Percentiles rank a stretch among this genome's conserved stretches.
Evolutionary conservation across 2,888 invertebrate genomes (phyloP).

Genomic region (Morinoia aosen): DNA sequence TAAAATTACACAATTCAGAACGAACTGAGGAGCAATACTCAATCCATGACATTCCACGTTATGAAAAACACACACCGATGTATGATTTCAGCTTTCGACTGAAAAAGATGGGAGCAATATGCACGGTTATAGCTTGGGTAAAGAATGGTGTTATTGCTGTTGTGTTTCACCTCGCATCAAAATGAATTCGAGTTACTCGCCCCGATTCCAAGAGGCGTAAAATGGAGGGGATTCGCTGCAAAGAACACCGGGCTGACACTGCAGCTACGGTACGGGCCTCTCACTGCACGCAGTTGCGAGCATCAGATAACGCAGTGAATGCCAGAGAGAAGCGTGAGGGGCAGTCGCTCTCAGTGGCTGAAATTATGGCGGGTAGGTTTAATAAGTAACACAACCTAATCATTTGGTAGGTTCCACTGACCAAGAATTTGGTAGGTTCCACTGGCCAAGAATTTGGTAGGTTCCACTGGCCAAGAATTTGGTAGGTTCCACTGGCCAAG

Average conservation of each 20-base stretch:
- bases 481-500: too few species aligned
- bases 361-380: not conserved
- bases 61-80: not conserved
- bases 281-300: not conserved
- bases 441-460: too few species aligned
- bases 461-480: too few species aligned
- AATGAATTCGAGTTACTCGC: not conserved
- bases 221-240: not conserved
- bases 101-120: not conserved
- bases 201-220: not conserved
- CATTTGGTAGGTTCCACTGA: not conserved
- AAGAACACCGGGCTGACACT: not conserved
- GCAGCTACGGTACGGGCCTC: not conserved
- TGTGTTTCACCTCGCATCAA: not conserved
- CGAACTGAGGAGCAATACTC: too few species aligned
- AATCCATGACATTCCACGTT: too few species aligned
- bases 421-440: not conserved
- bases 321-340: not conserved
- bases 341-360: not conserved
- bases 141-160: conserved; percentile 1
- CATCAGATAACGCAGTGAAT: not conserved
- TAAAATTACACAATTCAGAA: too few species aligned
- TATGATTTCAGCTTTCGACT: not conserved
- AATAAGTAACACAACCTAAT: not conserved
- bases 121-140: not conserved